Evolutionary conservation across 2,797 vertebrate species (phyloP), one percentile per base, ranked within the genome.

Genomic region (Odontamblyopus lacepedii): DNA sequence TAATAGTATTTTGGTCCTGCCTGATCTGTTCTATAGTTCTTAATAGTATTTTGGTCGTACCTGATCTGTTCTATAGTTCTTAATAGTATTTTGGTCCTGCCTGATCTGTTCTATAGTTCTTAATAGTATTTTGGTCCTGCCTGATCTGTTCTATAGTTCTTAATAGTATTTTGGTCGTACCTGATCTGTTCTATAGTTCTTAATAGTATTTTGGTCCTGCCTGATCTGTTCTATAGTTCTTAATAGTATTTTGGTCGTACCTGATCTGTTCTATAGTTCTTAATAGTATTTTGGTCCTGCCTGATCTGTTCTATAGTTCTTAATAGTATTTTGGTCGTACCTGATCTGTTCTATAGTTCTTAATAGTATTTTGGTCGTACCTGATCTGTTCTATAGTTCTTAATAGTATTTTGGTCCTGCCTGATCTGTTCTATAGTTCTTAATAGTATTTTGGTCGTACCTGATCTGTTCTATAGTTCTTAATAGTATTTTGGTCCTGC

Each of bases 341-440:
- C 95, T 87, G 95, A 88, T 2, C 2, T 23, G 23, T 23, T 23
- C 23, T 23, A 23, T 23, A 23, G 23, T 23, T 23, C 23, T 1
- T 62, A 16, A 60, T 18, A 15, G 6, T 11, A 7, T 23, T 18
- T 3, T 65, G 19, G 6, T 11, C 62, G 2, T 27, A 97, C 96
- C 95, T 87, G 95, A 88, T 2, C 78, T 84, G 0, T 87, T 23
- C 23, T 23, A 23, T 23, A 23, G 23, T 23, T 23, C 23, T 2
- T 62, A 16, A 60, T 18, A 15, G 6, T 11, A 7, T 23, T 18
- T 3, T 65, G 19, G 6, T 11, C 62, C 1, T 27, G 97, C 96
- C 95, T 87, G 95, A 88, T 2, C 2, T 23, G 23, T 23, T 23
- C 23, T 23, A 23, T 23, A 23, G 23, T 23, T 23, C 23, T 1